These are phyloP conservation scores for Aethina tumida DNA, from an alignment of 1,140 invertebrate genomes.

Conservation along the genomic window DNA sequence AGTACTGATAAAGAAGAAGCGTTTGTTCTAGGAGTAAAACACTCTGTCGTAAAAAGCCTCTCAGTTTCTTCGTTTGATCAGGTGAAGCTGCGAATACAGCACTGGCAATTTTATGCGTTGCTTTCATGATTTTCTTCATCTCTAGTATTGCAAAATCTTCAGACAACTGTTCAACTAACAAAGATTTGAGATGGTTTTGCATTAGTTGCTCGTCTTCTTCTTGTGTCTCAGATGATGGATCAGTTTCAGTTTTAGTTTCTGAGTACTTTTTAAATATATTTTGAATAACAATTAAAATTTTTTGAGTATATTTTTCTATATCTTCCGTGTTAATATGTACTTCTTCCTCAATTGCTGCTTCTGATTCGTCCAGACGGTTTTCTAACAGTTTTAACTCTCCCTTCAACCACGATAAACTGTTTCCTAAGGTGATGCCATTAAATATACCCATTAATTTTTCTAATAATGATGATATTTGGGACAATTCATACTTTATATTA, in stretches of 20 bases:
- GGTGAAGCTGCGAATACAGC: slow-evolving; percentile 11
- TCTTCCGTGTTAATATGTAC: slow-evolving; percentile 27
- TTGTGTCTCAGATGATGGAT: slow-evolving; percentile 16
- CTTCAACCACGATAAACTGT: slow-evolving; percentile 21
- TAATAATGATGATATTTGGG: no score
- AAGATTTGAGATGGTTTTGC: slow-evolving; percentile 52
- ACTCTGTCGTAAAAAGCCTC: slow-evolving; percentile 26
- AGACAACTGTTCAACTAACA: slow-evolving; percentile 48
- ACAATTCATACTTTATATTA: slow-evolving; percentile 19
- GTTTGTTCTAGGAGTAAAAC: slow-evolving; percentile 74
- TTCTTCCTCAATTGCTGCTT: slow-evolving; percentile 13
- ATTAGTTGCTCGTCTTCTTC: slow-evolving; percentile 39
- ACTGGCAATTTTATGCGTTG: slow-evolving; percentile 12
- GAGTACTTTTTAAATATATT: slow-evolving; percentile 56
- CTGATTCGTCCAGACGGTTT: slow-evolving; percentile 2
- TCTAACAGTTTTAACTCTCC: slow-evolving; percentile 8
- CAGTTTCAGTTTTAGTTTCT: slow-evolving; percentile 8
- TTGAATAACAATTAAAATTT: slow-evolving; percentile 54
- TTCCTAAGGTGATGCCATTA: slow-evolving; percentile 14
- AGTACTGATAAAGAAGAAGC: slow-evolving; percentile 61
- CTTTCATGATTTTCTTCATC: slow-evolving; percentile 35
- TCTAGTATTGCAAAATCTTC: slow-evolving; percentile 46
- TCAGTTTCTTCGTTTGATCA: slow-evolving; percentile 8
- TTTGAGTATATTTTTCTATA: slow-evolving; percentile 47
- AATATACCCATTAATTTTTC: slow-evolving; percentile 15